Conservation (phyloP, 1,140 invertebrate genomes). For the Diorhabda elongata region DNA sequence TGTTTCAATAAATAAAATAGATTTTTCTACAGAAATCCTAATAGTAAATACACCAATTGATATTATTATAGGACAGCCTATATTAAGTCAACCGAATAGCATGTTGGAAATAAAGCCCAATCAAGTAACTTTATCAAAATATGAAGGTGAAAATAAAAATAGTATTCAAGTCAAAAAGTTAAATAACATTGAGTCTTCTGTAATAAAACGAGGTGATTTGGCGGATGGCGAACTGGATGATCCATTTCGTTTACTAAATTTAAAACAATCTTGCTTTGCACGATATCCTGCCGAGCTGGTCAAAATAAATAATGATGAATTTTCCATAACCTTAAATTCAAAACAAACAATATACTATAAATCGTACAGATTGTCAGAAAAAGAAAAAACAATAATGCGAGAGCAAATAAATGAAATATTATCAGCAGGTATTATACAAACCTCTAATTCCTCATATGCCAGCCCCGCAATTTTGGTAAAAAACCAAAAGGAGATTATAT, state of each 20-base stretch:
- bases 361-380: not conserved
- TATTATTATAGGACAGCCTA: too few relatives aligned
- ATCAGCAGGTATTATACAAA: conserved; percentile 6
- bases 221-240: too few relatives aligned
- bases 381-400: not conserved
- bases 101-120: not conserved
- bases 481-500: conserved; percentile 39
- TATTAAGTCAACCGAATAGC: too few relatives aligned
- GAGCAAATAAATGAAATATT: conserved; percentile 6
- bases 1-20: too few relatives aligned
- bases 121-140: not conserved
- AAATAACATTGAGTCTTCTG: too few relatives aligned
- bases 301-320: not conserved
- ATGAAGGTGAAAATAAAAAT: too few relatives aligned
- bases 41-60: too few relatives aligned
- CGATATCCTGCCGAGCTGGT: not conserved
- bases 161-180: too few relatives aligned
- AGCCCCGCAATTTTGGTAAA: conserved; percentile 13
- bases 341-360: conserved; percentile 5
- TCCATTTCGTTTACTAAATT: too few relatives aligned
- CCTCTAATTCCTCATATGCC: conserved; percentile 13
- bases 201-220: too few relatives aligned
- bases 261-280: too few relatives aligned
- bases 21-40: too few relatives aligned
- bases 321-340: conserved; percentile 2